A percentile compares a stretch with the other conserved stretches of the same genome.
phyloP scores from a whole-genome alignment of 2,888 invertebrate species.

The Liodrosophila aerea region DNA sequence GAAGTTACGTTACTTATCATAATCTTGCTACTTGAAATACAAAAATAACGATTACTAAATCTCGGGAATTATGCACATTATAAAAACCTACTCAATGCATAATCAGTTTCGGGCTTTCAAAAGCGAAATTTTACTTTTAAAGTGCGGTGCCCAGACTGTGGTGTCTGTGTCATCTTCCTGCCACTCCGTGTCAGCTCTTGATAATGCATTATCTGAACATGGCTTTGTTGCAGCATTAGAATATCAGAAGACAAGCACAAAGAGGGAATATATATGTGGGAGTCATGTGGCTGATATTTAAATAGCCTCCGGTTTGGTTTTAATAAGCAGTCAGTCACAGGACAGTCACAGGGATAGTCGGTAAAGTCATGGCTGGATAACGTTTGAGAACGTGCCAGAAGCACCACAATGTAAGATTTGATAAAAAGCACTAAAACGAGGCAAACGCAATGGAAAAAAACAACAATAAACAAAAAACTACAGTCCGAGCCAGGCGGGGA shows the following conservation, averaged over 20 bases:
- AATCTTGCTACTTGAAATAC: too few species aligned
- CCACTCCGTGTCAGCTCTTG: constrained; percentile 1
- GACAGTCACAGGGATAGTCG: constrained; percentile 3
- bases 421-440: constrained; percentile 38
- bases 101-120: too few species aligned
- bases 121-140: too few species aligned
- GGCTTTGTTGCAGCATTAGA: constrained; percentile 23
- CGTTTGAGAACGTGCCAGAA: constrained; percentile 60
- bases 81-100: too few species aligned
- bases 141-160: too few species aligned
- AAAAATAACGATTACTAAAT: too few species aligned
- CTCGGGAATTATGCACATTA: too few species aligned
- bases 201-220: constrained; percentile 19
- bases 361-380: constrained; percentile 16
- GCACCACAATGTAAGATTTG: constrained; percentile 61
- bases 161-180: constrained; percentile 10
- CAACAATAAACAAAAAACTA: constrained; percentile 26
- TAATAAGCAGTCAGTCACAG: constrained; percentile 59
- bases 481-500: constrained; percentile 22
- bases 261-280: background rate
- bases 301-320: constrained; percentile 55
- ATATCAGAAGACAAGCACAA: constrained; percentile 13
- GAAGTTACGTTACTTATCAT: background rate
- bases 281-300: constrained; percentile 27
- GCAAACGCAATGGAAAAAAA: background rate